phyloP scores from a whole-genome alignment of 23 tunicate species.

The Phallusia fumigata region DNA sequence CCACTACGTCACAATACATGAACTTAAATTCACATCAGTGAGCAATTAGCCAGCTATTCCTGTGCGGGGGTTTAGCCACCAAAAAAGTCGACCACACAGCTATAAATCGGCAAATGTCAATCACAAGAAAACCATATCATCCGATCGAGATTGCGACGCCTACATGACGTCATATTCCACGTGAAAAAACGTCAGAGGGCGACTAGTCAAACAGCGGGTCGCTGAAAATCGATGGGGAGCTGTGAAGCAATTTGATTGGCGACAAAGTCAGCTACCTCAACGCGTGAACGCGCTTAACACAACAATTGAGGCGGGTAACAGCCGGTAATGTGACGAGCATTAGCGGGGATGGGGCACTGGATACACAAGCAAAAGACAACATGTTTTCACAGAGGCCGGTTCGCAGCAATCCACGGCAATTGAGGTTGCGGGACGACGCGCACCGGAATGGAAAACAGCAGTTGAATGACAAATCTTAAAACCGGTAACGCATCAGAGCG shows the following conservation, averaged over 20 bases:
- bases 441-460: background rate
- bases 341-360: constrained; percentile 8
- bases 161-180: background rate
- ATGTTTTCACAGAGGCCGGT: constrained; percentile 1
- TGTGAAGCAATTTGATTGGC: background rate
- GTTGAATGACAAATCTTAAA: background rate
- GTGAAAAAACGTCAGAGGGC: background rate
- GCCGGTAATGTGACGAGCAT: constrained; percentile 12
- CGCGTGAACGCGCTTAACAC: constrained; percentile 8
- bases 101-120: background rate
- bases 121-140: background rate
- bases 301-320: background rate
- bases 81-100: background rate
- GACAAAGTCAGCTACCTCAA: background rate
- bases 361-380: constrained; percentile 8
- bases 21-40: constrained; percentile 1
- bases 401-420: background rate
- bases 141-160: background rate
- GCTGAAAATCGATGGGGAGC: background rate
- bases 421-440: background rate
- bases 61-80: background rate
- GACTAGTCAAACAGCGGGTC: background rate
- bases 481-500: background rate
- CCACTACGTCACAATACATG: background rate
- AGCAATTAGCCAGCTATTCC: background rate